Conservation (phyloP, 2,113 vertebrate species). For the Ammodytes marinus region DNA sequence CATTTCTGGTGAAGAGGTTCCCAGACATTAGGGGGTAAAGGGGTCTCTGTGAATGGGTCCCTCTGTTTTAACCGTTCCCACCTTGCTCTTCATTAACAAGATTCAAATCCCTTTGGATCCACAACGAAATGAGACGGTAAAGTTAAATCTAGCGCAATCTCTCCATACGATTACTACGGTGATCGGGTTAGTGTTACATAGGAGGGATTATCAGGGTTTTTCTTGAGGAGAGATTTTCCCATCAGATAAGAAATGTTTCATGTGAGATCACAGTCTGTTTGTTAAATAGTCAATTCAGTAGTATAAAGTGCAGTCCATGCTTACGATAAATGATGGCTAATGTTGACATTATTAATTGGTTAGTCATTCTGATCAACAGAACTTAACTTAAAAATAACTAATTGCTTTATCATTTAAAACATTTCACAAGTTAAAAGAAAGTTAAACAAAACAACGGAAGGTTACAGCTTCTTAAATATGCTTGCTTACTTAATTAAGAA, state of each 20-base stretch:
- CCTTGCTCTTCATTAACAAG: slow-evolving; percentile 17
- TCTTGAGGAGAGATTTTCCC: slow-evolving; percentile 37
- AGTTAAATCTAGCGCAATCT: slow-evolving; percentile 14
- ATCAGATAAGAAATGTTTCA: slow-evolving; percentile 20
- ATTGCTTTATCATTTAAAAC: neutral
- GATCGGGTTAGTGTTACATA: neutral
- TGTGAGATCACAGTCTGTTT: neutral
- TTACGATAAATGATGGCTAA: neutral
- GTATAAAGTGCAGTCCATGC: neutral
- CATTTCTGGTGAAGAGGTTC: neutral
- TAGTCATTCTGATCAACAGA: neutral
- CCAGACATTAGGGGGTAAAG: slow-evolving; percentile 9
- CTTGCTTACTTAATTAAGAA: neutral
- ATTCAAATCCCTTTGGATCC: slow-evolving; percentile 10
- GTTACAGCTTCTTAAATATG: neutral
- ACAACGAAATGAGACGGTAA: neutral
- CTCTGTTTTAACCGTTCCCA: neutral
- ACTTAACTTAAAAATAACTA: neutral
- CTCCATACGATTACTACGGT: neutral
- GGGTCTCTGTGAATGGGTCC: slow-evolving; percentile 14
- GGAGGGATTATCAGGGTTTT: slow-evolving; percentile 18
- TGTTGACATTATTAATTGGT: neutral
- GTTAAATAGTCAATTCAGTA: neutral
- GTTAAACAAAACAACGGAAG: neutral
- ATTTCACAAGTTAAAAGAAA: neutral